phyloP scores from a whole-genome alignment of 2,113 vertebrate species.

The Delphinapterus leucas region DNA sequence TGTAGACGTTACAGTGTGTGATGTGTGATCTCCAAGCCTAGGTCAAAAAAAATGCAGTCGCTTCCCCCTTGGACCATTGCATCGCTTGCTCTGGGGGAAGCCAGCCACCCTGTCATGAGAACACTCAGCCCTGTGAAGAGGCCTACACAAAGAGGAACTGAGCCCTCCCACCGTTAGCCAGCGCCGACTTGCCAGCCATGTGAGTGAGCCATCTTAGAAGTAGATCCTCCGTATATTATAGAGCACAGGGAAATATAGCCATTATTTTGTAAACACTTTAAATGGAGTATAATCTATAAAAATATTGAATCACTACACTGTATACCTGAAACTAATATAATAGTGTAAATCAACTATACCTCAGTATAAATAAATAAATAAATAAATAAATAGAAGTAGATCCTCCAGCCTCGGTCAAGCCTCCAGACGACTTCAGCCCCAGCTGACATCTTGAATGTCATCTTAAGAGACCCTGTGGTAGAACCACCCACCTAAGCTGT shows the following conservation, averaged over 20 bases:
- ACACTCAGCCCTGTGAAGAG: background rate
- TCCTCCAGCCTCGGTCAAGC: background rate
- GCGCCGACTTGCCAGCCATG: background rate
- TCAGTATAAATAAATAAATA: background rate
- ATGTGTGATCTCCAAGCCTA: background rate
- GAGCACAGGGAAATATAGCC: no score
- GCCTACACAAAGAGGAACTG: background rate
- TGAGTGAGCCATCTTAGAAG: background rate
- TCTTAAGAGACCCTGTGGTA: background rate
- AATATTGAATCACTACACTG: no score
- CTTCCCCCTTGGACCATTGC: background rate
- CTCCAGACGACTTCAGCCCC: background rate
- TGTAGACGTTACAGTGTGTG: background rate
- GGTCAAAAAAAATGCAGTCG: background rate
- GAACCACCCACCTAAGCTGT: background rate
- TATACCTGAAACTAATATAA: background rate
- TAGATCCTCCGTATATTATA: no score
- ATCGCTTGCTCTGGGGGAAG: background rate
- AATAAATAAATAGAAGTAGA: background rate
- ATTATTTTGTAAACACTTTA: no score
- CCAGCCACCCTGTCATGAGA: background rate
- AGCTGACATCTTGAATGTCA: background rate
- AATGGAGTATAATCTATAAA: no score
- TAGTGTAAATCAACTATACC: background rate
- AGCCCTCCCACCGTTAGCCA: background rate